Percentiles rank a stretch among this genome's conserved stretches.
Conservation (phyloP, 2,888 invertebrate genomes). For the Noctuana brunneofusca region DNA sequence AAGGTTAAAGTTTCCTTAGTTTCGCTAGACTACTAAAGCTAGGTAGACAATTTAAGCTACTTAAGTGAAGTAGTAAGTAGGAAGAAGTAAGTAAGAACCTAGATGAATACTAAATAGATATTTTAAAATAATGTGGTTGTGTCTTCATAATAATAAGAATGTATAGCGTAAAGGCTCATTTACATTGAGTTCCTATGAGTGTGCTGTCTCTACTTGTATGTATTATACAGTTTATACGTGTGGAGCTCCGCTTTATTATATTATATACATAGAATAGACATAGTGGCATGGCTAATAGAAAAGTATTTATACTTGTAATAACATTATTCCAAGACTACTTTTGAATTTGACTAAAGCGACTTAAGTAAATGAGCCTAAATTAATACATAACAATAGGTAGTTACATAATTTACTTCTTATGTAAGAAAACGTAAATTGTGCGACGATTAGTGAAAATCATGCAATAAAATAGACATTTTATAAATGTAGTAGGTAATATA, state of each 20-base stretch:
- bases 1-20: conserved; percentile 1
- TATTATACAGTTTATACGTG: no score
- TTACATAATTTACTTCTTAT: not conserved
- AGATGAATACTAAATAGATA: conserved; percentile 12
- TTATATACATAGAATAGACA: no score
- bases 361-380: not conserved
- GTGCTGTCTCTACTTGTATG: no score
- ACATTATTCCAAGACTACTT: no score
- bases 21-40: not conserved
- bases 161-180: not conserved
- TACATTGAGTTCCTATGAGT: no score
- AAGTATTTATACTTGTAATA: no score
- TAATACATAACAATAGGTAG: not conserved
- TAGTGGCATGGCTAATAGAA: no score
- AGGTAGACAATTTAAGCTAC: not conserved
- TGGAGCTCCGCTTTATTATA: no score
- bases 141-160: conserved; percentile 2
- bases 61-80: no score
- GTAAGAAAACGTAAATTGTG: not conserved
- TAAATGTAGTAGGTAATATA: no score
- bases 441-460: not conserved
- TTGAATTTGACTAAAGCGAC: no score
- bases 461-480: no score
- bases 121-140: conserved; percentile 20
- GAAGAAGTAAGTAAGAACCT: not conserved